Conservation (phyloP, 1,140 invertebrate genomes). For the Tribolium castaneum region DNA sequence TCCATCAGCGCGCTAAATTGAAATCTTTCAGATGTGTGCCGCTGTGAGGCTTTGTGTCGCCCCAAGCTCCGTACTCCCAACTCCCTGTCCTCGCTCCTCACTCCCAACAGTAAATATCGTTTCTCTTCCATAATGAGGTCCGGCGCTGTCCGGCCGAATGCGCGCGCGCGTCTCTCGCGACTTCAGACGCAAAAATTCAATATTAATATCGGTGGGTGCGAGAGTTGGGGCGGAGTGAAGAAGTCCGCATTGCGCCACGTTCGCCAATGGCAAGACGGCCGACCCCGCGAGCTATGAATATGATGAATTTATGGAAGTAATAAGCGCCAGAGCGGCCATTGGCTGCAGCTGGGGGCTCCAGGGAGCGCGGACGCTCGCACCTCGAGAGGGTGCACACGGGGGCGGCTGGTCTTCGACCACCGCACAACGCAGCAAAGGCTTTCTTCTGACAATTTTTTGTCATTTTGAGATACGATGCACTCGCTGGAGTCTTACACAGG, state of each 20-base stretch:
- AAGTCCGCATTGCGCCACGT: conserved; percentile 58
- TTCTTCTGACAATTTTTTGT: too few species aligned
- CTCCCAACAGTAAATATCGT: conserved; percentile 43
- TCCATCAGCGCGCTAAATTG: conserved; percentile 61
- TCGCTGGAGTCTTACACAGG: too few species aligned
- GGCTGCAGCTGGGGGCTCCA: conserved; percentile 59
- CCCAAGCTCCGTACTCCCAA: conserved; percentile 44
- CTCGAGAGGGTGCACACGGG: neutral
- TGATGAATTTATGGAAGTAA: conserved; percentile 70
- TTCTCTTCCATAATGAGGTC: conserved; percentile 43
- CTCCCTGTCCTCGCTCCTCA: conserved; percentile 24
- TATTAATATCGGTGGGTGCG: conserved; percentile 52
- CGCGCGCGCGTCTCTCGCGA: conserved; percentile 45
- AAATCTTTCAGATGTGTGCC: conserved; percentile 60
- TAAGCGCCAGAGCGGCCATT: conserved; percentile 65
- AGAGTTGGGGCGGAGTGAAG: conserved; percentile 46
- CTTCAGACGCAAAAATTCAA: conserved; percentile 54
- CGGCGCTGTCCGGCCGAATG: conserved; percentile 45
- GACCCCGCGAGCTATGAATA: conserved; percentile 59
- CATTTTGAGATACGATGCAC: too few species aligned
- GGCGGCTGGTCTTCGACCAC: too few species aligned
- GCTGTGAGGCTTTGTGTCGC: conserved; percentile 50
- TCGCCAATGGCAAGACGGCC: conserved; percentile 52
- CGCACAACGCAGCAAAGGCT: too few species aligned
- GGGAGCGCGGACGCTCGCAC: neutral